A percentile compares a stretch with the other conserved stretches of the same genome.
These are phyloP conservation scores for Mirza zaza DNA, from an alignment of 2,113 vertebrate genomes.

Conservation along the genomic window DNA sequence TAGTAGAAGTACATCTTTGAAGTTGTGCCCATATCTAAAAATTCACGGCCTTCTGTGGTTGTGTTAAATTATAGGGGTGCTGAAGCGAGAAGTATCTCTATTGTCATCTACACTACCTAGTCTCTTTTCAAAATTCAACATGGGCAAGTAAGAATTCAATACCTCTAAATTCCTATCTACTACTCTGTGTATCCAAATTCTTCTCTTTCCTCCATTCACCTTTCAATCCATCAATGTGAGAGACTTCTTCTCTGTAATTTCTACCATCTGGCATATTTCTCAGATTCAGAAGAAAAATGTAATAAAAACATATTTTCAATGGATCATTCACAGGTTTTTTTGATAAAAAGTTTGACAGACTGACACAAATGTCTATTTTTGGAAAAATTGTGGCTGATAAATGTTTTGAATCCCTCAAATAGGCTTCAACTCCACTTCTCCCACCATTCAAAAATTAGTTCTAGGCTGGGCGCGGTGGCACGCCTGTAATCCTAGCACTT, in stretches of 20 bases:
- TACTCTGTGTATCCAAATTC: background rate
- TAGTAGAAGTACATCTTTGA: background rate
- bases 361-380: background rate
- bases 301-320: background rate
- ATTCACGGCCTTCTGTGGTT: background rate
- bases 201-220: background rate
- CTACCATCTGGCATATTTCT: background rate
- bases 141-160: background rate
- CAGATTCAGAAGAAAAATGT: slow-evolving; percentile 14
- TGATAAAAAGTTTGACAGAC: background rate
- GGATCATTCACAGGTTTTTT: background rate
- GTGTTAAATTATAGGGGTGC: background rate
- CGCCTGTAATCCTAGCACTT: no score
- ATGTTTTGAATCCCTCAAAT: background rate
- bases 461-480: background rate
- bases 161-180: background rate
- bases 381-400: background rate
- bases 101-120: background rate
- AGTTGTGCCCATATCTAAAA: background rate
- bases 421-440: background rate
- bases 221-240: background rate
- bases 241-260: background rate
- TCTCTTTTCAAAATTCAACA: background rate
- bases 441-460: background rate
- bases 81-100: background rate